Evolutionary conservation across 2,113 vertebrate genomes (phyloP).

Genomic region (Callithrix jacchus): DNA sequence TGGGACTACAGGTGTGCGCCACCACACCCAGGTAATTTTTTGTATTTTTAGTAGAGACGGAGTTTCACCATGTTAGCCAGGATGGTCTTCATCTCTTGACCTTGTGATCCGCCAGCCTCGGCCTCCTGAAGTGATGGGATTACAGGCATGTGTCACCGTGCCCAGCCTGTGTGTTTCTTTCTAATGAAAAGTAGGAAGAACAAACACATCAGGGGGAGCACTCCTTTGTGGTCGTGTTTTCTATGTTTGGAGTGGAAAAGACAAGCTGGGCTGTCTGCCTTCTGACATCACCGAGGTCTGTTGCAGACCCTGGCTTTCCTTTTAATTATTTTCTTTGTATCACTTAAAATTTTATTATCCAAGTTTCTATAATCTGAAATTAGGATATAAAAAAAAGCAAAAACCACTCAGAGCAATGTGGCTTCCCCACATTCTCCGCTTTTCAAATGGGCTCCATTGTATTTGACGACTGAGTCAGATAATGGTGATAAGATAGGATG

Average conservation of each 20-base stretch:
- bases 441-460: background rate
- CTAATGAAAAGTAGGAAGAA: background rate
- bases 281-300: background rate
- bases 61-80: no score
- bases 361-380: background rate
- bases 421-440: background rate
- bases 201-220: background rate
- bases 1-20: no score
- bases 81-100: no score
- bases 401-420: background rate
- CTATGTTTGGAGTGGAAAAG: background rate
- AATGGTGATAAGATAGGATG: background rate
- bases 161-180: background rate
- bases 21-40: no score
- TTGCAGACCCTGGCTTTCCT: background rate
- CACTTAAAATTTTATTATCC: background rate
- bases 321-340: background rate
- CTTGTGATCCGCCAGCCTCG: no score
- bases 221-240: background rate
- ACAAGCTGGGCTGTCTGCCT: background rate
- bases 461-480: background rate
- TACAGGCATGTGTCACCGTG: fast-evolving
- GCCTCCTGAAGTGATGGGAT: no score
- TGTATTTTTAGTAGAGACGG: no score
- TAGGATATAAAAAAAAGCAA: background rate